A percentile compares a stretch with the other conserved stretches of the same genome.
Evolutionary conservation across 2,888 invertebrate species (phyloP).

Genomic region (Nomada fucata): DNA sequence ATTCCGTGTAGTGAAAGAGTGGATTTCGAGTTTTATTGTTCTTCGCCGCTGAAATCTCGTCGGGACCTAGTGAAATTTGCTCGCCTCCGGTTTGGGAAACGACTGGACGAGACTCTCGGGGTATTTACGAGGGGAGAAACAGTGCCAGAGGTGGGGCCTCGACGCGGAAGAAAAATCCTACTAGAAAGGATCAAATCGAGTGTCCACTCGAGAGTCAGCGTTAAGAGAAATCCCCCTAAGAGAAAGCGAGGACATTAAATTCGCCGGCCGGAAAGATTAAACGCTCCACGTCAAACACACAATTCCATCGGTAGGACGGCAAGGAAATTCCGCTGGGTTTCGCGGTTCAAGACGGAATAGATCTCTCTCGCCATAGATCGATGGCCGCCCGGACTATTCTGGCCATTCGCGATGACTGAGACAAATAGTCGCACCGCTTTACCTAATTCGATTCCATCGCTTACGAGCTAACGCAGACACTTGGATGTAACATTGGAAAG

Average conservation of each 20-base stretch:
- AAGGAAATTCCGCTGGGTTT: constrained; percentile 30
- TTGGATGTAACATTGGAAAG: too few relatives aligned
- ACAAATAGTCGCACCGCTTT: background rate
- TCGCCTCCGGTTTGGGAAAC: too few relatives aligned
- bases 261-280: constrained; percentile 42
- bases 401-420: background rate
- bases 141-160: background rate
- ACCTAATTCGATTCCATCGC: background rate
- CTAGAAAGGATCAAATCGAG: constrained; percentile 38
- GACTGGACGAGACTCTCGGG: background rate
- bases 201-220: constrained; percentile 30
- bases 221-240: constrained; percentile 17
- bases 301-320: constrained; percentile 33
- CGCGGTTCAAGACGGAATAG: constrained; percentile 3
- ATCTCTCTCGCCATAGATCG: constrained; percentile 19
- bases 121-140: background rate
- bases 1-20: too few relatives aligned
- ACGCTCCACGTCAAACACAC: constrained; percentile 51
- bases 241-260: constrained; percentile 42
- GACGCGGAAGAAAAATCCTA: constrained; percentile 12
- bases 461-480: background rate
- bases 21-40: too few relatives aligned
- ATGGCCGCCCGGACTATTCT: background rate
- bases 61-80: too few relatives aligned
- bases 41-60: too few relatives aligned